A percentile compares a stretch with the other conserved stretches of the same genome.
These are phyloP conservation scores for Catharus bicknelli DNA, from an alignment of 2,113 vertebrate genomes.

Conservation along the genomic window DNA sequence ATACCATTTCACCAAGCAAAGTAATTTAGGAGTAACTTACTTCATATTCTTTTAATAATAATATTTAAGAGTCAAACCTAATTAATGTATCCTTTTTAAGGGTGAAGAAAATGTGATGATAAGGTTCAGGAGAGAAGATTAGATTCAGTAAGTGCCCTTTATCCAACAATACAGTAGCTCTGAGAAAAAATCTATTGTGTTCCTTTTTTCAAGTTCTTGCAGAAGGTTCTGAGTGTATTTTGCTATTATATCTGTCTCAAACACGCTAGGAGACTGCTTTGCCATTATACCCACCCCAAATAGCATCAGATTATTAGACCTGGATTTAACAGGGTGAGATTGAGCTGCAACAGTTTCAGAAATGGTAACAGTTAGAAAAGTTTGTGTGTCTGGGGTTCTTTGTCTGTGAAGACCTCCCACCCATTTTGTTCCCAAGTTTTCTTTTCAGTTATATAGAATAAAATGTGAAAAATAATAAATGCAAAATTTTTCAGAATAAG, in stretches of 20 bases:
- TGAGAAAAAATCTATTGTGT: not conserved
- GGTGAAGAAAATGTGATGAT: not conserved
- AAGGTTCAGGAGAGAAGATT: not conserved
- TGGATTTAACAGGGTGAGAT: not conserved
- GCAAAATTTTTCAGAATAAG: slow-evolving; percentile 21
- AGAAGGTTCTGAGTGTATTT: not conserved
- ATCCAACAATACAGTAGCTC: not conserved
- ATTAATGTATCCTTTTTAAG: not conserved
- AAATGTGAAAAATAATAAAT: not conserved
- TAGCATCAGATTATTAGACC: not conserved
- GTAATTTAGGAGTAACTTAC: not conserved
- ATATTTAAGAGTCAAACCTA: slow-evolving; percentile 8
- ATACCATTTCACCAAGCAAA: not conserved
- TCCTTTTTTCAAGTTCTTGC: not conserved
- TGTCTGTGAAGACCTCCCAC: not conserved
- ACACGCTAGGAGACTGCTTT: not conserved
- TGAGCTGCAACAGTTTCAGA: not conserved
- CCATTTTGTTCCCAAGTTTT: not conserved
- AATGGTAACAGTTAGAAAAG: not conserved
- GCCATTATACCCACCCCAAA: not conserved
- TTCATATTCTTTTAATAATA: not conserved
- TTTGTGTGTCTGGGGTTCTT: not conserved
- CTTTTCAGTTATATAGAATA: not conserved
- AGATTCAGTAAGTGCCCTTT: slow-evolving; percentile 5
- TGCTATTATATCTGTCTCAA: slow-evolving; percentile 9